Evolutionary conservation across 2,113 vertebrate genomes (phyloP).

Genomic region (Chloropsis cyanopogon): DNA sequence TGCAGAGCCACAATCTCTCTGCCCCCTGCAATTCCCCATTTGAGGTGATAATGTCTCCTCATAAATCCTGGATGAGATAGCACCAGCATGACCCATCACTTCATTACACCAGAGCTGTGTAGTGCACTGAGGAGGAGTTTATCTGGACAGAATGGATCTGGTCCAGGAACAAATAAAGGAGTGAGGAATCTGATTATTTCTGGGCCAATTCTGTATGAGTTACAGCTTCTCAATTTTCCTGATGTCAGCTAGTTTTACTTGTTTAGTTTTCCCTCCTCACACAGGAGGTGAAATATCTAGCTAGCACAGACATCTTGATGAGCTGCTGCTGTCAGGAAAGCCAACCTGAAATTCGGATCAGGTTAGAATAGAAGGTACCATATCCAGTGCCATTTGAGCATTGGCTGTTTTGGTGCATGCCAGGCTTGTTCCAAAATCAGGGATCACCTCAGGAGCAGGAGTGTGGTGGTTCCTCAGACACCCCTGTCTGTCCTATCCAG

Average conservation of each 20-base stretch:
- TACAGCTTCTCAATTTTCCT: conserved; percentile 54
- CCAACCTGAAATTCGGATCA: neutral
- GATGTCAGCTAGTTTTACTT: conserved; percentile 54
- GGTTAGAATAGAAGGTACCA: neutral
- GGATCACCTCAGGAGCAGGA: neutral
- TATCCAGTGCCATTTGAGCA: neutral
- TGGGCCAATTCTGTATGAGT: conserved; percentile 8
- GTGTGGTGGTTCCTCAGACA: neutral
- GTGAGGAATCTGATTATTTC: conserved; percentile 61
- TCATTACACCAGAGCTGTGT: conserved; percentile 48
- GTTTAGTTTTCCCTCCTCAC: neutral
- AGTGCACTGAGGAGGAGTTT: conserved; percentile 54
- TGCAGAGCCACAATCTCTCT: conserved; percentile 15
- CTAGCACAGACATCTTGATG: conserved; percentile 29
- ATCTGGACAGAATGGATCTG: conserved; percentile 56
- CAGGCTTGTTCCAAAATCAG: rapidly evolving
- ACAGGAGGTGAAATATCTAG: neutral
- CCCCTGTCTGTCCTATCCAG: rapidly evolving
- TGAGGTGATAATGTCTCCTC: conserved; percentile 13
- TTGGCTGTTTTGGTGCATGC: neutral
- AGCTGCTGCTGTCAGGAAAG: neutral
- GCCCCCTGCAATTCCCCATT: neutral
- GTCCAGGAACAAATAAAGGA: conserved; percentile 69
- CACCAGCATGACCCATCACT: conserved; percentile 55
- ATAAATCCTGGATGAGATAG: conserved; percentile 52